These are phyloP conservation scores for Iselma pallidipennis DNA, from an alignment of 2,888 invertebrate genomes.

Conservation along the genomic window DNA sequence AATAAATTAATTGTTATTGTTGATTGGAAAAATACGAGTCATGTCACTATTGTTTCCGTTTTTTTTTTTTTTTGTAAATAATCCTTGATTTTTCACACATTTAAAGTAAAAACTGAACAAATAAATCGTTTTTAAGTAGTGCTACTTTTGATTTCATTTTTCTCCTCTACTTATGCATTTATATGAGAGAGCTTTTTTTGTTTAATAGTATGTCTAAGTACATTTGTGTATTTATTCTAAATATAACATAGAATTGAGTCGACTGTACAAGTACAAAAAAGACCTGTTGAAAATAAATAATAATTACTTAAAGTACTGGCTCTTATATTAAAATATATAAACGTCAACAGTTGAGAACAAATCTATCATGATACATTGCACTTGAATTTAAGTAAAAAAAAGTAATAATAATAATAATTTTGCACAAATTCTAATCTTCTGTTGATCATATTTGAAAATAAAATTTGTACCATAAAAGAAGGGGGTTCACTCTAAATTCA, in stretches of 20 bases:
- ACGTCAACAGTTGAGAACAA: slow-evolving; percentile 56
- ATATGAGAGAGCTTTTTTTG: slow-evolving; percentile 19
- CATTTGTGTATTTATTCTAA: slow-evolving; percentile 37
- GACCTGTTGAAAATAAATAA: slow-evolving; percentile 51
- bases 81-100: no score
- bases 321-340: slow-evolving; percentile 57
- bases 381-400: slow-evolving; percentile 29
- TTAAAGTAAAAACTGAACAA: no score
- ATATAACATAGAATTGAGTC: slow-evolving; percentile 35
- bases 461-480: slow-evolving; percentile 36
- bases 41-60: not conserved
- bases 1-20: slow-evolving; percentile 3
- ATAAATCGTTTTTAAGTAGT: no score
- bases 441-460: slow-evolving; percentile 21
- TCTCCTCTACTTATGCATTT: slow-evolving; percentile 11
- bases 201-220: slow-evolving; percentile 41
- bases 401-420: slow-evolving; percentile 13
- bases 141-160: slow-evolving; percentile 16
- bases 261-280: slow-evolving; percentile 51
- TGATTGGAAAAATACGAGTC: not conserved
- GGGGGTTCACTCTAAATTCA: slow-evolving; percentile 7
- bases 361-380: slow-evolving; percentile 49
- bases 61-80: not conserved
- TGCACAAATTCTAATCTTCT: slow-evolving; percentile 31
- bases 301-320: slow-evolving; percentile 57